phyloP scores from a whole-genome alignment of 1,140 invertebrate species.

The Drosophila parabipectinata region DNA sequence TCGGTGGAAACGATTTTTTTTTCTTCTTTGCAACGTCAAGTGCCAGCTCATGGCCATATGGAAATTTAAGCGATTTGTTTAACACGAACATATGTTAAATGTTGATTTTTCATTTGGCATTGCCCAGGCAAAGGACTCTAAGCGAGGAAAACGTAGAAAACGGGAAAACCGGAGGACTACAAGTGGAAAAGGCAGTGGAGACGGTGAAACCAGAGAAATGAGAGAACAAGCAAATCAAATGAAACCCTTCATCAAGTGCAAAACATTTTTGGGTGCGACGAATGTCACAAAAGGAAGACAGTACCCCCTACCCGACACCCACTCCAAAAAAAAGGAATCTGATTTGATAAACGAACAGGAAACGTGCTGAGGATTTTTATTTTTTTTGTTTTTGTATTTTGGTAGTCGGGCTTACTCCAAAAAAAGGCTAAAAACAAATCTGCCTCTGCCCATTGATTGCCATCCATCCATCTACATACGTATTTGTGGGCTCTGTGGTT shows the following conservation, averaged over 20 bases:
- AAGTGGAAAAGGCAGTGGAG: slow-evolving; percentile 32
- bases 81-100: slow-evolving; percentile 72
- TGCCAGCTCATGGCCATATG: slow-evolving; percentile 54
- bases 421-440: slow-evolving; percentile 51
- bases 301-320: neutral
- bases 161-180: slow-evolving; percentile 7
- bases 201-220: slow-evolving; percentile 77
- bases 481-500: slow-evolving; percentile 60
- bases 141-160: neutral
- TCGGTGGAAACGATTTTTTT: neutral
- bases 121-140: slow-evolving; percentile 14
- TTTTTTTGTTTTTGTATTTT: slow-evolving; percentile 26
- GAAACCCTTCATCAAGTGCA: slow-evolving; percentile 76
- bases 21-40: slow-evolving; percentile 11
- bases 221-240: slow-evolving; percentile 76
- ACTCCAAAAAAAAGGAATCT: slow-evolving; percentile 18
- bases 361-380: slow-evolving; percentile 43
- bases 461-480: slow-evolving; percentile 37
- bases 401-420: slow-evolving; percentile 9
- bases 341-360: slow-evolving; percentile 56
- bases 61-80: slow-evolving; percentile 70
- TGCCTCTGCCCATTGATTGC: slow-evolving; percentile 37
- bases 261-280: slow-evolving; percentile 66
- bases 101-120: slow-evolving; percentile 72
- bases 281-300: slow-evolving; percentile 61